Percentiles rank a stretch among this genome's conserved stretches.
These are phyloP conservation scores for Sinodicranocentrus sp. DNA, from an alignment of 2,888 invertebrate genomes.

Conservation along the genomic window DNA sequence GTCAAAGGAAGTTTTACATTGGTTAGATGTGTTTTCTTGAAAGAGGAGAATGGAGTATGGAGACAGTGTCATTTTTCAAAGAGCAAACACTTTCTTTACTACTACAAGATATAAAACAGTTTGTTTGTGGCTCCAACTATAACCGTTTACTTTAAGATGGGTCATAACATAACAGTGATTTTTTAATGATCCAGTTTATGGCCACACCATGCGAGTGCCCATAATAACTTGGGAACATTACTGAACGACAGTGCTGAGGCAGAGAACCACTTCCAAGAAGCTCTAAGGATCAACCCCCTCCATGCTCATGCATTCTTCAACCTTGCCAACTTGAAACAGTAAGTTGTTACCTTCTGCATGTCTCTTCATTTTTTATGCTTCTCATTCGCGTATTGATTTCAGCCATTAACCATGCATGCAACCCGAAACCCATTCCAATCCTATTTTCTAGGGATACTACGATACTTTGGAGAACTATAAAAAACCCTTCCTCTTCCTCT, in stretches of 20 bases:
- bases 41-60: too few species aligned
- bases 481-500: constrained; percentile 25
- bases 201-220: constrained; percentile 91
- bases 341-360: constrained; percentile 78
- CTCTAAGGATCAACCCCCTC: constrained; percentile 82
- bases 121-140: constrained; percentile 70
- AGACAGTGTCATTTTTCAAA: background rate
- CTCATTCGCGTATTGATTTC: constrained; percentile 65
- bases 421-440: constrained; percentile 60
- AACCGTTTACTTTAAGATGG: constrained; percentile 71
- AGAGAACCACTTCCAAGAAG: constrained; percentile 85
- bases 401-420: constrained; percentile 65
- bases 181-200: constrained; percentile 83
- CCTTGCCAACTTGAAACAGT: constrained; percentile 90
- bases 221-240: constrained; percentile 91
- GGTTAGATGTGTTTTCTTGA: too few species aligned
- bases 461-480: constrained; percentile 68
- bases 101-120: constrained; percentile 45
- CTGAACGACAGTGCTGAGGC: constrained; percentile 84
- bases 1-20: too few species aligned
- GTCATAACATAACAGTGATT: constrained; percentile 71
- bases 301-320: constrained; percentile 92
- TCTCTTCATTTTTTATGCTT: constrained; percentile 10
- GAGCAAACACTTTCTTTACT: constrained; percentile 16
- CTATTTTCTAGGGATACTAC: constrained; percentile 31